Base-by-base conservation (phyloP, 2,888 invertebrate genomes). In the Netelia fuscicornis region DNA sequence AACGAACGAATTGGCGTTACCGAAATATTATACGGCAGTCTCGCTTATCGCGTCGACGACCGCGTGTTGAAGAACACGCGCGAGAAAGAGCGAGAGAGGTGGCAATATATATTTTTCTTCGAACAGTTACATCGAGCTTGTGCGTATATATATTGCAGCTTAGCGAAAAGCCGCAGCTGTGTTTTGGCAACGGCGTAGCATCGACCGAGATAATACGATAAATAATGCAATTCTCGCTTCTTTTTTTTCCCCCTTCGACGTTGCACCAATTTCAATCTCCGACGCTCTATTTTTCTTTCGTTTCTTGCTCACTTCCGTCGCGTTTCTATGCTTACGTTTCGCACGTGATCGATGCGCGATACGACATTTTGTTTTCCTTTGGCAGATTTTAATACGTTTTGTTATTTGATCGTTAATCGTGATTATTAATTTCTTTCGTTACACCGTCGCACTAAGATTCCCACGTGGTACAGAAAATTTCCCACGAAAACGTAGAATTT, bases 171-270 rank as follows among this genome's bases (percentile, higher is more conserved):
- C 87, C 83, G 87, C 85, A 86, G 78, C 85, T 72, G 86, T 88
- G 87, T 89, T 90, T 90, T 87, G 86, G 87, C 86, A 79, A 81
- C 82, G 85, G 62, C 52, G 42, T 64, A 87, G 71, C 81, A 78
- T 67, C 84, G 86, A 82, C 83, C 83, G 85, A 87, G 64, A 86
- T 79, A 81, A 83, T 78, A 20, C 20, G 77, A 20, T 64, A 23
- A 23, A 42, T 76, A 56, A 58, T 74, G 23, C 8, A 37, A 48
- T 70, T 48, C 30, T 30, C 30, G 30, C 30, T 30, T 30, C 17
- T 5, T 30, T 30, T 5, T 13, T 37, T 10, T 25, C 56, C 6
- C 56, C 37, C 48, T 70, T 44, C 17, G 17, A 20, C 60, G 48
- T 70, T 58, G n/a, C 11, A 58, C 2, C 5, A 58, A 17, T 67